Base-by-base conservation (phyloP, 2,797 vertebrate genomes). In the Manis javanica region DNA sequence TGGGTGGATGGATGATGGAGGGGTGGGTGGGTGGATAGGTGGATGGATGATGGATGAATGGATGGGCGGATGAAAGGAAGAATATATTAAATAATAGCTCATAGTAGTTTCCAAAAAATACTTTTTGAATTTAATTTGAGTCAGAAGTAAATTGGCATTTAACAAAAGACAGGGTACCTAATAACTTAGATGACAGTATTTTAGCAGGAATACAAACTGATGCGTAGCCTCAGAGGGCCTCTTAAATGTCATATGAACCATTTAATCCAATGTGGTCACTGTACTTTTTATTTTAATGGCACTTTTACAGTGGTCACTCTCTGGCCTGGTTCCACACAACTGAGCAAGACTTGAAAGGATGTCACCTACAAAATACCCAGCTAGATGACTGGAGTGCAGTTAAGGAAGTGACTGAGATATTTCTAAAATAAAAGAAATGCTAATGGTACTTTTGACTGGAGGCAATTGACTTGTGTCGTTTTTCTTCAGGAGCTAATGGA, bases 361-460 rank as follows among this genome's bases (percentile, higher is more conserved):
- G 82, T 66, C 78, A 49, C 61, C 15, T 3, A 15, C 11, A 57
- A 71, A 61, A 72, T 7, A 24, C 14, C 21, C 59, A 2, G 15
- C 31, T 13, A 21, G 29, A 64, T 39, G 21, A 9, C 37, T 1
- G 15, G 14, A 26, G 3, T 1, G 61, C 53, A 11, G 26, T 34
- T 24, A 23, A 49, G 23, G 31, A 51, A 72, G 39, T 1, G 1
- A 37, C 42, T 4, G 39, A 42, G 57, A 29, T 49, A 46, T 66
- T 74, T 95, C 68, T 92, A 63, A 93, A 77, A 69, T 72, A 79
- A 78, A 78, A 69, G 37, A 74, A 77, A 94, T 74, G 91, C 42
- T 64, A 90, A 78, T 26, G n/a, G 24, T 2, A 34, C 69, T 42
- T 78, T 12, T 46, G 66, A 92, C 59, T 26, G 53, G 34, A 63